Evolutionary conservation across 1,140 invertebrate genomes (phyloP).

Genomic region (Zaprionus gabonicus): DNA sequence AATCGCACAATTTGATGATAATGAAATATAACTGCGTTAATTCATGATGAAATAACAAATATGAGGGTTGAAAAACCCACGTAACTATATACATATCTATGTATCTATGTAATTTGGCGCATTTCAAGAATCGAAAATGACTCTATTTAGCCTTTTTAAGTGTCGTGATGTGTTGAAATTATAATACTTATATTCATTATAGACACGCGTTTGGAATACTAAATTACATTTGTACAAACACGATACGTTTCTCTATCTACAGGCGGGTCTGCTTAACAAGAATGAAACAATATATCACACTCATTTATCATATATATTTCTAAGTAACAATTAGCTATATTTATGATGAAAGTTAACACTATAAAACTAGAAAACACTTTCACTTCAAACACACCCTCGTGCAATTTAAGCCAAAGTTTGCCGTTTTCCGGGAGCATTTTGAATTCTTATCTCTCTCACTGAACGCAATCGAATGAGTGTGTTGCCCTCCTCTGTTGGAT

Average conservation of each 20-base stretch:
- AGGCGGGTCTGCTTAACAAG: background rate
- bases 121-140: background rate
- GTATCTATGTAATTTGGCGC: background rate
- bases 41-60: too few relatives aligned
- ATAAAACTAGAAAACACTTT: background rate
- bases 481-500: constrained; percentile 18
- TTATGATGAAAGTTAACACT: background rate
- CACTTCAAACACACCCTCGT: constrained; percentile 54
- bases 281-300: background rate
- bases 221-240: background rate
- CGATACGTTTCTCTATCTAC: background rate
- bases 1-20: background rate
- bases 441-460: constrained; percentile 38
- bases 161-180: background rate
- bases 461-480: constrained; percentile 10
- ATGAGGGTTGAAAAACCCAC: too few relatives aligned
- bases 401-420: constrained; percentile 59
- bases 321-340: background rate
- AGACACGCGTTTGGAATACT: background rate
- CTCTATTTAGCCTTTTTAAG: background rate
- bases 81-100: background rate
- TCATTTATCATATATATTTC: background rate
- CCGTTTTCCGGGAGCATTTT: constrained; percentile 58
- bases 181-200: background rate
- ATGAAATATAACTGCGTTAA: too few relatives aligned